Percentiles rank a stretch among this genome's conserved stretches.
phyloP scores from a whole-genome alignment of 2,888 invertebrate genomes.

The Cenopis cana region DNA sequence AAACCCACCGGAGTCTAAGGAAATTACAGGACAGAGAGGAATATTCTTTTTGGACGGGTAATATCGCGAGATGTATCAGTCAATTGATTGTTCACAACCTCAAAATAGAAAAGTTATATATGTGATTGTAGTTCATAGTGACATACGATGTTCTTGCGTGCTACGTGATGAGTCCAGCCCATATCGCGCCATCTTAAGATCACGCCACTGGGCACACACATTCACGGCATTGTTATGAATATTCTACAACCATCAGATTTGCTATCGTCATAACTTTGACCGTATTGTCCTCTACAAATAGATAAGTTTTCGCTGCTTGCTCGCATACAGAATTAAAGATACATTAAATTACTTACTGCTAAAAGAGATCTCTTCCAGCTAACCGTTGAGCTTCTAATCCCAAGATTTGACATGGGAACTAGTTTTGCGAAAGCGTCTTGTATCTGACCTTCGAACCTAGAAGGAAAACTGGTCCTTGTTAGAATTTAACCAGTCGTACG shows the following conservation, averaged over 20 bases:
- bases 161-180: constrained; percentile 45
- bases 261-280: constrained; percentile 10
- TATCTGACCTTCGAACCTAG: too few species aligned
- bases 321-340: too few species aligned
- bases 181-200: constrained; percentile 52
- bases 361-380: too few species aligned
- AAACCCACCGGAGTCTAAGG: background rate
- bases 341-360: too few species aligned
- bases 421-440: too few species aligned
- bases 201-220: constrained; percentile 57
- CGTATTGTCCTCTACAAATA: background rate
- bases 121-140: background rate
- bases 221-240: constrained; percentile 28
- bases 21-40: background rate
- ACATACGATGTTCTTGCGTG: background rate
- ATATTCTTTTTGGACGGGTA: constrained; percentile 3
- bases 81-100: constrained; percentile 42
- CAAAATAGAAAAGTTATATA: background rate
- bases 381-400: too few species aligned
- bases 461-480: too few species aligned
- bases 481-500: too few species aligned
- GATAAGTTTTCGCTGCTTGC: background rate
- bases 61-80: constrained; percentile 46
- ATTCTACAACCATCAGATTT: background rate
- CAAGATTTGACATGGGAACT: too few species aligned